phyloP scores from a whole-genome alignment of 1,140 invertebrate genomes.

The Ips nitidus region DNA sequence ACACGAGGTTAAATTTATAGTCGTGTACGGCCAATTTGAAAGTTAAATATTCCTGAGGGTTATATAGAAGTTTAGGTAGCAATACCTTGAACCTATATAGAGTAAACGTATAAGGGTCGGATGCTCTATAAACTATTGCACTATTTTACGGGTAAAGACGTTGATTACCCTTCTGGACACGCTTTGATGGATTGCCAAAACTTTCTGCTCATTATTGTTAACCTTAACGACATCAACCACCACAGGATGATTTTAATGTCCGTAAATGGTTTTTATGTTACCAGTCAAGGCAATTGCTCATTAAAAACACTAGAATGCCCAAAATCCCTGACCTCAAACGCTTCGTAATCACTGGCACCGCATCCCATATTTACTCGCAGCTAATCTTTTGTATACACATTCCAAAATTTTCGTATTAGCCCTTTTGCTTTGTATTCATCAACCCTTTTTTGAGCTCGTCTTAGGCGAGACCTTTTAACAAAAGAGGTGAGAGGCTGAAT shows the following conservation, averaged over 20 bases:
- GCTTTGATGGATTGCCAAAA: conserved; percentile 32
- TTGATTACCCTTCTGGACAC: conserved; percentile 30
- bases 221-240: not conserved
- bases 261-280: too few species aligned
- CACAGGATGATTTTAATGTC: too few species aligned
- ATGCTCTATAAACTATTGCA: conserved; percentile 23
- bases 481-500: conserved; percentile 1
- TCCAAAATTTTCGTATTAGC: not conserved
- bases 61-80: conserved; percentile 9
- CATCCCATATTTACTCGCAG: too few species aligned
- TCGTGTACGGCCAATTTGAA: not conserved
- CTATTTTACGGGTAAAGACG: conserved; percentile 29
- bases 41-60: conserved; percentile 7
- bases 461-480: not conserved
- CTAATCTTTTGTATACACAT: conserved; percentile 4
- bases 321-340: too few species aligned
- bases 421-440: not conserved
- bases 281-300: too few species aligned
- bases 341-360: too few species aligned
- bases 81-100: conserved; percentile 8
- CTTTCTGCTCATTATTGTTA: conserved; percentile 35
- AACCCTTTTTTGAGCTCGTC: conserved; percentile 2
- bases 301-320: too few species aligned
- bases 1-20: not conserved
- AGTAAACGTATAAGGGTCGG: conserved; percentile 2